Percentiles rank a stretch among this genome's conserved stretches.
These are phyloP conservation scores for Stenoptilia bipunctidactyla DNA, from an alignment of 2,888 invertebrate species.

Conservation along the genomic window DNA sequence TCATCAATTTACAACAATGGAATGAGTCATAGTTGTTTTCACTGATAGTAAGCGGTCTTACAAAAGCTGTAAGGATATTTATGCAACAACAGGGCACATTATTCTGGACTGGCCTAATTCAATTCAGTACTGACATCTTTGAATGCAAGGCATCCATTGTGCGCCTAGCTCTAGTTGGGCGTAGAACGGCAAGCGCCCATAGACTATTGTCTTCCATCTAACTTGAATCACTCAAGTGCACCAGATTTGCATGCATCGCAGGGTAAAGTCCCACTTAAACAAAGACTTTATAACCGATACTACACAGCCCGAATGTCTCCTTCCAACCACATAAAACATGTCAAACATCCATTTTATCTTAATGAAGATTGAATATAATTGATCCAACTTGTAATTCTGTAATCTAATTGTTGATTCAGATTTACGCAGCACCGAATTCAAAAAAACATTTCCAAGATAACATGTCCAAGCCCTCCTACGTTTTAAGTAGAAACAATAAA, in stretches of 20 bases:
- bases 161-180: slow-evolving; percentile 18
- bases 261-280: slow-evolving; percentile 11
- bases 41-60: too few relatives aligned
- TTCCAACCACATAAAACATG: too few relatives aligned
- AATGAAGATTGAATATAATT: slow-evolving; percentile 24
- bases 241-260: slow-evolving; percentile 29
- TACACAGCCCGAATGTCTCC: too few relatives aligned
- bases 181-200: slow-evolving; percentile 21
- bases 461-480: slow-evolving; percentile 63
- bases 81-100: slow-evolving; percentile 1
- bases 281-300: too few relatives aligned
- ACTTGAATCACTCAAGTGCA: slow-evolving; percentile 24
- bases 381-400: slow-evolving; percentile 36
- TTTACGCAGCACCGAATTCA: slow-evolving; percentile 11
- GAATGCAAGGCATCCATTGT: slow-evolving; percentile 18
- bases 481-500: slow-evolving; percentile 72
- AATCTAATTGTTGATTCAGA: slow-evolving; percentile 49
- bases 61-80: too few relatives aligned
- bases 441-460: slow-evolving; percentile 63
- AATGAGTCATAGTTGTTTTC: too few relatives aligned
- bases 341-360: slow-evolving; percentile 2
- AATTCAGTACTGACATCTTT: slow-evolving; percentile 15
- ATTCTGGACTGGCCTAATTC: slow-evolving; percentile 17
- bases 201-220: slow-evolving; percentile 24
- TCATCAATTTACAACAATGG: too few relatives aligned